Evolutionary conservation across 2,888 invertebrate genomes (phyloP), one percentile per base, ranked within the genome.

Genomic region (Shargacucullia verbasci): DNA sequence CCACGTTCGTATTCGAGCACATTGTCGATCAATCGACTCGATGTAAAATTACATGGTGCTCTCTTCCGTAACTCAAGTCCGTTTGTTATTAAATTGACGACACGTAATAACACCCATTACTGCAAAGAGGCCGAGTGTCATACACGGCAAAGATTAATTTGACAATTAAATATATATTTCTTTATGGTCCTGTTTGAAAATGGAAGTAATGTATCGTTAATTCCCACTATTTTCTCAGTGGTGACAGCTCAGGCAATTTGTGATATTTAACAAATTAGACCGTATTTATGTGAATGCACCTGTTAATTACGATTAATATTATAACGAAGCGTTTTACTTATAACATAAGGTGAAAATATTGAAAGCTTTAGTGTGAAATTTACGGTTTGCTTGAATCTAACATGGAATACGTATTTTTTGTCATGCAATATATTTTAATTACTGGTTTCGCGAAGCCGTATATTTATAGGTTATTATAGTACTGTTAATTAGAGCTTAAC

Each of bases 21-120:
- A 82, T 83, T 86, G 84, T 83, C 83, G 84, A 81, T 82, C 81
- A 81, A 83, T 83, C 81, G 78, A 82, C 67, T 82, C 67, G 78
- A 73, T 77, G 75, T 79, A 57, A 88, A 90, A 92, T 91, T 90
- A 89, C 80, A 89, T 64, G 88, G 86, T 88, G 68, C 76, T 79
- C 79, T 86, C 78, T 87, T 85, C 84, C 82, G 83, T 84, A 82
- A 85, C 82, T 77, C 76, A 76, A 60, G 76, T 82, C 70, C 82
- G 83, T 85, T 87, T 84, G 82, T 84, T 85, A 83, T 85, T 82
- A 82, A 85, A 82, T 83, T 81, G 83, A 84, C 81, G 88, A 88
- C 84, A 83, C 73, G 77, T 89, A 90, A 90, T 90, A 83, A 87
- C 84, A 78, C 68, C 79, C 70, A 85, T 88, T 85, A 76, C 71